Evolutionary conservation across 2,888 invertebrate genomes (phyloP), one percentile per base, ranked within the genome.

Genomic region (Nymphalis polychloros): DNA sequence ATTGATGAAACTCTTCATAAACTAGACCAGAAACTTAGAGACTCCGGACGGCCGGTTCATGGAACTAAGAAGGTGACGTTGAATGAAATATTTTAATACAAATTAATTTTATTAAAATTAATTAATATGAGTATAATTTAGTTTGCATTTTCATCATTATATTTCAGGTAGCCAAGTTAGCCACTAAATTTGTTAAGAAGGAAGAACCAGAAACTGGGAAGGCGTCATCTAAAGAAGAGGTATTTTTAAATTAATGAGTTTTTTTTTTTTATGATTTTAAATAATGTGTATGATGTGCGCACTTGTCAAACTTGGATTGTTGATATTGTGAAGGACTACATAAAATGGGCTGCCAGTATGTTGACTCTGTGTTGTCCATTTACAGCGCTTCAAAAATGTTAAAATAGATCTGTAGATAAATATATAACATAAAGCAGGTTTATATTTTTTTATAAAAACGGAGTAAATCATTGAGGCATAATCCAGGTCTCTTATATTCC

Each of bases 131-230:
- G 7, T 1, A 19, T 6, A 49, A 17, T 19, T 19, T 49, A 49
- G 2, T n/a, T 49, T 17, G 7, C 23, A 23, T 23, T 23, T 23
- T 23, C 23, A 23, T 49, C 7, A 17, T 41, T 41, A 41, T 41
- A 41, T 4, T 41, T 41, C 74, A 91, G 90, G 97, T 98, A 13
- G 97, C 97, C 49, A 95, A 95, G 67, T 95, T 98, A 90, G 97
- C 97, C n/a, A 97, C 83, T 10, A 90, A 89, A 75, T 92, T 92
- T 68, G 97, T 84, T 94, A 97, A 92, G 78, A 93, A 93, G 78
- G 93, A 89, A 59, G 93, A 93, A 78, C 89, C 92, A 41, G 93
- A 93, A 75, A 82, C 89, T 64, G 69, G 78, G 1, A 89, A 87
- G 8, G 77, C 77, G 48, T 76, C 77, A 0, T 31, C 27, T 31